Conservation (phyloP, 2,113 vertebrate genomes). For the Madoqua kirkii region DNA sequence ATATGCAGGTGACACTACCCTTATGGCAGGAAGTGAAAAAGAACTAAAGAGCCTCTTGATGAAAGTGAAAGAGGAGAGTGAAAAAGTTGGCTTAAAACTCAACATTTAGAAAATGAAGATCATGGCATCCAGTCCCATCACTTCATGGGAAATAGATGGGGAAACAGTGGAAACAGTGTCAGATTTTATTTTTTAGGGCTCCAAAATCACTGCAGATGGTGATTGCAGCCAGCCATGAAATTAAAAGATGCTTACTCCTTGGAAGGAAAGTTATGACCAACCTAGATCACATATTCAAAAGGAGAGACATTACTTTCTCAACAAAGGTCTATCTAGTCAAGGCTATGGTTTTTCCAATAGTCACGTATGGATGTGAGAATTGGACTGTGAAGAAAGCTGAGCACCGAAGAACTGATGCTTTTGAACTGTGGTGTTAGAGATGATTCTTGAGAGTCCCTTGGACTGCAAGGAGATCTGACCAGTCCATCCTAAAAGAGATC, state of each 20-base stretch:
- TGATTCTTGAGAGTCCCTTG: background rate
- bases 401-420: fast-evolving
- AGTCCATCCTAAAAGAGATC: background rate
- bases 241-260: background rate
- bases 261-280: background rate
- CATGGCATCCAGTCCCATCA: background rate
- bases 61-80: background rate
- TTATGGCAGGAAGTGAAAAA: background rate
- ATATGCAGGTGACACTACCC: background rate
- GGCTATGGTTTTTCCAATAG: background rate
- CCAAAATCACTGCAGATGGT: background rate
- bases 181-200: background rate
- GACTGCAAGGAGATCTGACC: background rate
- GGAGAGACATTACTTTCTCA: background rate
- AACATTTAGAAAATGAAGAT: background rate
- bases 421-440: background rate
- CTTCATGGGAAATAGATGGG: background rate
- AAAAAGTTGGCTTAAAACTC: background rate
- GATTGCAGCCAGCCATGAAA: background rate
- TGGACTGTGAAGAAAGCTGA: background rate
- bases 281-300: background rate
- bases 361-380: background rate
- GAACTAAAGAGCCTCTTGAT: background rate
- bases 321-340: background rate
- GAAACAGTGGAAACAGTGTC: background rate